A percentile compares a stretch with the other conserved stretches of the same genome.
Evolutionary conservation across 1,140 invertebrate genomes (phyloP).

Genomic region (Bombus haemorrhoidalis): DNA sequence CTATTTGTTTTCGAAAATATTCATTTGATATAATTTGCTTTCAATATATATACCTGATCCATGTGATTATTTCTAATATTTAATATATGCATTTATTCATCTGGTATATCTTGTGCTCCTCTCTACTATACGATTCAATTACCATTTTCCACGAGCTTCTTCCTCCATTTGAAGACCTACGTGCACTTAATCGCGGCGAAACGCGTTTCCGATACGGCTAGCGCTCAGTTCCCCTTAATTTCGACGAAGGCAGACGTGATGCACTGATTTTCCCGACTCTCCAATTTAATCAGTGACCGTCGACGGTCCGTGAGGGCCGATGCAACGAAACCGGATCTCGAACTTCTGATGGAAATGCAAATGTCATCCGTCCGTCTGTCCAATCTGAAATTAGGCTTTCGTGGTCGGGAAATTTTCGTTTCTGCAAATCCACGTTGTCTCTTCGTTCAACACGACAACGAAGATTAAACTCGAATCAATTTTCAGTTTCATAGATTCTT

Average conservation of each 20-base stretch:
- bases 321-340: slow-evolving; percentile 35
- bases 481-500: not conserved
- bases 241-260: slow-evolving; percentile 18
- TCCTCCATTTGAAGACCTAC: not conserved
- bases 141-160: not conserved
- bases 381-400: slow-evolving; percentile 29
- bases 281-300: slow-evolving; percentile 49
- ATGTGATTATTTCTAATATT: not conserved
- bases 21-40: not conserved
- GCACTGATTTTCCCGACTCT: slow-evolving; percentile 48
- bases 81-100: not conserved
- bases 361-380: slow-evolving; percentile 30
- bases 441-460: not conserved
- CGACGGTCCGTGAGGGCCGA: not conserved
- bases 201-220: slow-evolving; percentile 40
- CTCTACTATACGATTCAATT: not conserved
- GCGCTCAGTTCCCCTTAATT: slow-evolving; percentile 37
- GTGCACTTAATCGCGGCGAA: slow-evolving; percentile 30
- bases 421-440: not conserved
- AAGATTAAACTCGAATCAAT: not conserved
- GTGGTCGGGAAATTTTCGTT: not conserved
- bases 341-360: slow-evolving; percentile 49
- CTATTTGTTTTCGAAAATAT: not conserved
- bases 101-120: not conserved
- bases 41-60: too few species aligned